Evolutionary conservation across 2,888 invertebrate genomes (phyloP), one percentile per base, ranked within the genome.

Genomic region (Sarcophaga subvicina): DNA sequence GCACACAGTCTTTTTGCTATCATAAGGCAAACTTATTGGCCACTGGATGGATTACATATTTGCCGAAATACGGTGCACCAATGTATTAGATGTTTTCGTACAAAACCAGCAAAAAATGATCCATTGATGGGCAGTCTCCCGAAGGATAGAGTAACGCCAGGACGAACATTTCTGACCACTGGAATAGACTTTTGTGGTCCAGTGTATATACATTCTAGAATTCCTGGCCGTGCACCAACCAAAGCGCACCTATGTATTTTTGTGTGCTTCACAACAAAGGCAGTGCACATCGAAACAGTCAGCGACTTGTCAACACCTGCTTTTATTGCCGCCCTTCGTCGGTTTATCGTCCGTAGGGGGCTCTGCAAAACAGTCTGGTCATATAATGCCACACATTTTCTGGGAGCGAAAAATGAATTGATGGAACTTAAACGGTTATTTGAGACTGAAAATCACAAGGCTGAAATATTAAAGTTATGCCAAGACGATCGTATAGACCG

Each of bases 321-420:
- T 2, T 87, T 87, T 49, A 66, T 88, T 10, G 75, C 86, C 11
- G 73, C 78, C 49, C 66, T 89, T 10, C 76, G 81, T 11, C 83
- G 80, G 11, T 88, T 88, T 45, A 78, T 88, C 17, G 85, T 64
- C 4, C 66, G 77, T n/a, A 66, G 83, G 12, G 81, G 87, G 3
- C 77, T 71, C 49, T 88, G 85, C 20, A 81, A 70, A 54, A 80
- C 66, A 8, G 79, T 88, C 73, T 86, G 76, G 85, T 83, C 86
- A 0, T 82, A 88, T n/a, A 89, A 86, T 59, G 83, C 81, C 3
- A 88, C 83, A 17, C 85, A 88, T 45, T 87, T 87, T 60, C 77
- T 83, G 63, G 60, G 82, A 54, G 79, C 77, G 62, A 78, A 67
- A 70, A 79, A 79, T 17, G 63, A 78, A 12, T 47, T 70, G 54